These are phyloP conservation scores for Melanotaenia maccullochi DNA, from an alignment of 2,797 vertebrate species.

Conservation along the genomic window DNA sequence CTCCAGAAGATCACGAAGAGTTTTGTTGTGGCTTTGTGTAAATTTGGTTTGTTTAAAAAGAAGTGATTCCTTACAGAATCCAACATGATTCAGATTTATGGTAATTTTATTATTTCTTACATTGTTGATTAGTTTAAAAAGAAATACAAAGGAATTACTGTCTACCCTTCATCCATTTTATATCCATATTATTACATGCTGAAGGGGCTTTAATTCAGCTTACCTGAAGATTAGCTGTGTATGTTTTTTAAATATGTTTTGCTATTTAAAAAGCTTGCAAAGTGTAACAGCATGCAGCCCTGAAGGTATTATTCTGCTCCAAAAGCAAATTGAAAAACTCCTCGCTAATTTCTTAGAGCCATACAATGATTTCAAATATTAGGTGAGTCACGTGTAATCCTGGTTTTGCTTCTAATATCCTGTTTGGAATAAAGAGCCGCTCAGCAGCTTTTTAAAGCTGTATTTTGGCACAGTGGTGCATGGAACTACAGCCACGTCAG, in stretches of 20 bases:
- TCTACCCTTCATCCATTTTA: conserved; percentile 19
- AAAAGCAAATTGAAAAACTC: conserved; percentile 12
- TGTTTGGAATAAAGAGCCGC: background rate
- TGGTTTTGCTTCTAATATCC: background rate
- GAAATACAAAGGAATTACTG: conserved; percentile 26
- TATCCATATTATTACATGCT: conserved; percentile 6
- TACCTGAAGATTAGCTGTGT: conserved; percentile 7
- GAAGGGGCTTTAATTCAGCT: conserved; percentile 9
- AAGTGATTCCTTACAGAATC: no score
- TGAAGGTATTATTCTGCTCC: background rate
- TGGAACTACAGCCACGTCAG: background rate
- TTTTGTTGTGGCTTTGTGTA: no score
- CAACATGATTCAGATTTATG: no score
- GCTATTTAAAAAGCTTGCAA: conserved; percentile 1
- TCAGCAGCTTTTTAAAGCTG: background rate
- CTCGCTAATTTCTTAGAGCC: background rate
- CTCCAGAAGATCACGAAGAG: no score
- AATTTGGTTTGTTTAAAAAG: no score
- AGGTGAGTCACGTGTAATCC: background rate
- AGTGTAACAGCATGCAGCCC: background rate
- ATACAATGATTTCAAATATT: background rate
- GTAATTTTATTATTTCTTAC: no score
- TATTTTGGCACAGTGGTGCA: background rate
- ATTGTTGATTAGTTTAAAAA: no score
- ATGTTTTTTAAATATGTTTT: conserved; percentile 1